Base-by-base conservation (phyloP, 2,113 vertebrate species). In the Shinisaurus crocodilurus region DNA sequence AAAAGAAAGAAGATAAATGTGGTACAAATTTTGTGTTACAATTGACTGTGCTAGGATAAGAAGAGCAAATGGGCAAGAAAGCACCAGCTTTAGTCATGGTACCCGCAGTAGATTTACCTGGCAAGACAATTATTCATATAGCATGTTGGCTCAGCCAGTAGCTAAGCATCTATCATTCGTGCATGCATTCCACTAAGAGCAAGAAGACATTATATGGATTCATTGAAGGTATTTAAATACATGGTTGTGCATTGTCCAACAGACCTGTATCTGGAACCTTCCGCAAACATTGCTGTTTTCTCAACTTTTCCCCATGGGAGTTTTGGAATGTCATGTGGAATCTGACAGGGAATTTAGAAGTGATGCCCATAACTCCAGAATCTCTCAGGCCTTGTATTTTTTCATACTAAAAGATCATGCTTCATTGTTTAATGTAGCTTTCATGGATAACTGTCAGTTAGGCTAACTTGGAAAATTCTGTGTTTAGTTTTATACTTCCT, bases 91-190 rank as follows among this genome's bases (percentile, higher is more conserved):
- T 98, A 86, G 94, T 96, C 85, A 92, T 98, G 86, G 97, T 98
- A 94, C 97, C 98, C 50, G 97, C 98, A 85, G 82, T 97, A 91
- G 97, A 97, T 91, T 96, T 99, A 95, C 95, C 97, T 2, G 95
- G 93, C 89, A 96, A 90, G 67, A 92, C 96, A 94, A 91, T 98
- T 91, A 95, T 98, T 93, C 97, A 96, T 87, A 16, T 98, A 95
- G 97, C 96, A 81, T 98, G 97, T 95, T 98, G 98, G 97, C 94
- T 98, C 91, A 97, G 97, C 94, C 95, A 96, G 81, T 96, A 96
- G 86, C 82, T 88, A 70, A 83, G 40, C 90, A 91, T 60, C 85
- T n/a, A 83, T 32, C 57, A 90, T 1, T 54, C 88, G 90, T 92
- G 54, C 5, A 72, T 54, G 15, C 54, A 57, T 92, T 94, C 77